phyloP scores from a whole-genome alignment of 2,797 vertebrate species.

The Enteromius treurensis region DNA sequence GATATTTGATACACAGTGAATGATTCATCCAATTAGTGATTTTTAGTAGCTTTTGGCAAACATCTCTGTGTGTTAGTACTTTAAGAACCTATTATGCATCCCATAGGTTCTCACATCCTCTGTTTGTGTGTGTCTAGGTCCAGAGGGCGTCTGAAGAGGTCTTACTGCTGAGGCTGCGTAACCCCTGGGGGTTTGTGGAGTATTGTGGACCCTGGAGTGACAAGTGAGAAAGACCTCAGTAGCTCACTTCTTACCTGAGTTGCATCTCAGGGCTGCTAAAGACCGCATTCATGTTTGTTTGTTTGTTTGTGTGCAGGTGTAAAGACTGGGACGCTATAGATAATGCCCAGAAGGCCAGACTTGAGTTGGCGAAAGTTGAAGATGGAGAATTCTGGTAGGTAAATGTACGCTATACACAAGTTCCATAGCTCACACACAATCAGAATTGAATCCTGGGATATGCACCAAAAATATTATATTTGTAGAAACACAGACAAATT shows the following conservation, averaged over 20 bases:
- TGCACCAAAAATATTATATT: not conserved
- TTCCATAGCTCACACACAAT: not conserved
- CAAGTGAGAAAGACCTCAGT: conserved; percentile 66
- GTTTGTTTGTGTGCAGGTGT: conserved; percentile 61
- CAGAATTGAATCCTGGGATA: no score
- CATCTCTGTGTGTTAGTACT: not conserved
- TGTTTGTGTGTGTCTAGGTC: conserved; percentile 65
- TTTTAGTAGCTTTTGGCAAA: not conserved
- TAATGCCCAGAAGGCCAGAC: conserved; percentile 69
- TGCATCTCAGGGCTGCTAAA: not conserved
- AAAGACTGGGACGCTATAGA: conserved; percentile 76
- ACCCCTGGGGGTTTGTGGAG: conserved; percentile 84
- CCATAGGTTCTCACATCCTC: not conserved
- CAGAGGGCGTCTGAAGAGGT: conserved; percentile 65
- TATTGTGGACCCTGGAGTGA: conserved; percentile 83
- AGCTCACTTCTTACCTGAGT: conserved; percentile 10
- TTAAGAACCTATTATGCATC: not conserved
- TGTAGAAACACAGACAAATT: not conserved
- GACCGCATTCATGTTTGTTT: conserved; percentile 32
- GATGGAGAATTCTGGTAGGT: conserved; percentile 84
- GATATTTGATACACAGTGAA: not conserved
- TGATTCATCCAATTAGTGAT: no score
- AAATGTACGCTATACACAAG: not conserved
- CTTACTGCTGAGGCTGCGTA: conserved; percentile 76
- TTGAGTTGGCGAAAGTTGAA: conserved; percentile 73